Conservation (phyloP, 37 sponge, comb jelly and placozoan genomes). For the Oopsacas minuta region DNA sequence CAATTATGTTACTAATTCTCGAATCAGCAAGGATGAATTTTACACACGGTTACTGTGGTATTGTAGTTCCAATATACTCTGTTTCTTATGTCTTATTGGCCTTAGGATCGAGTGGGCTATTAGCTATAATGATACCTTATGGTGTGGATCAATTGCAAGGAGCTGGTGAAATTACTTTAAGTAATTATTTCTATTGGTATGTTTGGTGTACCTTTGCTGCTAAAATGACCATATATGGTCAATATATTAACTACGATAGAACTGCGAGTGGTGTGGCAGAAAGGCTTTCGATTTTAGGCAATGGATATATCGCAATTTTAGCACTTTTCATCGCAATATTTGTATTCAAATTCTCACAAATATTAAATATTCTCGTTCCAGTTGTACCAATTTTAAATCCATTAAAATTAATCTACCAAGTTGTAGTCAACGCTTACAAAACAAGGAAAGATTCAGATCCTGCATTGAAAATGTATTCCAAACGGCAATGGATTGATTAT, state of each 20-base stretch:
- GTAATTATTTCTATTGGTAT: slow-evolving; percentile 13
- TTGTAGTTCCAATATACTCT: background rate
- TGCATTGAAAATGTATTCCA: background rate
- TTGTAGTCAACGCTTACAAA: background rate
- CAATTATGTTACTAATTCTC: background rate
- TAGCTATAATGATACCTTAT: background rate
- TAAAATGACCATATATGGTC: background rate
- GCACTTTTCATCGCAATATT: slow-evolving; percentile 5
- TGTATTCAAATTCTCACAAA: background rate
- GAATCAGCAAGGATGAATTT: background rate
- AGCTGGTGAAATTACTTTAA: background rate
- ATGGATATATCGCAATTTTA: background rate
- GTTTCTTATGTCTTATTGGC: background rate
- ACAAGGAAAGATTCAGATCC: background rate
- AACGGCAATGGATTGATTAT: background rate
- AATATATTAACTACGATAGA: background rate
- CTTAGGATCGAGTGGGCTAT: background rate
- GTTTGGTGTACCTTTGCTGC: background rate
- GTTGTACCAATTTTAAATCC: background rate
- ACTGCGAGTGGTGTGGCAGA: background rate
- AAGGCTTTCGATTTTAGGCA: background rate
- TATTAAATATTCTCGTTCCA: background rate
- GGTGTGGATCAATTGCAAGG: background rate
- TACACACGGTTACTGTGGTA: background rate
- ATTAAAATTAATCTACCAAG: background rate